A percentile compares a stretch with the other conserved stretches of the same genome.
Evolutionary conservation across 2,113 vertebrate genomes (phyloP).

Genomic region (Mormoops blainvillei): DNA sequence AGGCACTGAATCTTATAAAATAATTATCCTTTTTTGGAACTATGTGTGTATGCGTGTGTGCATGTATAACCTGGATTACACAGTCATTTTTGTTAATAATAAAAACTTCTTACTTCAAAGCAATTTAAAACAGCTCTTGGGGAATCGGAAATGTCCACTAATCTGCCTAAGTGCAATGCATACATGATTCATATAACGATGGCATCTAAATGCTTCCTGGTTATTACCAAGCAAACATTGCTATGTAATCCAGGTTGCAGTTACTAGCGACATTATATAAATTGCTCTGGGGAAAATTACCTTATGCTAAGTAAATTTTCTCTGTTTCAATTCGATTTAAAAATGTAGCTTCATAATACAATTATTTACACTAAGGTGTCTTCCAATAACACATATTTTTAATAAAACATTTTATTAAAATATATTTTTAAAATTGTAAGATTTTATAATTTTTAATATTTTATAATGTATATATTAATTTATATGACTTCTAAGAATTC

Average conservation of each 20-base stretch:
- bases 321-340: neutral
- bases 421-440: neutral
- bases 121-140: conserved; percentile 39
- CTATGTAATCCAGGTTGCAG: neutral
- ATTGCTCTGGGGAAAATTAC: neutral
- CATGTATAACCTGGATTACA: neutral
- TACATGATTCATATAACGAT: neutral
- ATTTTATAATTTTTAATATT: neutral
- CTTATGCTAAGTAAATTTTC: conserved; percentile 1
- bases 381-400: neutral
- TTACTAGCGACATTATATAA: neutral
- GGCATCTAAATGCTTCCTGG: conserved; percentile 13
- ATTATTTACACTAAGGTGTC: neutral
- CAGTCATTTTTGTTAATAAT: neutral
- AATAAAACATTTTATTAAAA: neutral
- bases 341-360: neutral
- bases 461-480: neutral
- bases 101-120: conserved; percentile 18
- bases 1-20: neutral
- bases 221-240: neutral
- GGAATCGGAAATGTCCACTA: neutral
- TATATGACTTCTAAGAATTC: conserved; percentile 9
- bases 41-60: neutral
- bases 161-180: neutral
- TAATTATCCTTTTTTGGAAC: neutral